Conservation (phyloP, 2,888 invertebrate species). For the Philereme transversata region DNA sequence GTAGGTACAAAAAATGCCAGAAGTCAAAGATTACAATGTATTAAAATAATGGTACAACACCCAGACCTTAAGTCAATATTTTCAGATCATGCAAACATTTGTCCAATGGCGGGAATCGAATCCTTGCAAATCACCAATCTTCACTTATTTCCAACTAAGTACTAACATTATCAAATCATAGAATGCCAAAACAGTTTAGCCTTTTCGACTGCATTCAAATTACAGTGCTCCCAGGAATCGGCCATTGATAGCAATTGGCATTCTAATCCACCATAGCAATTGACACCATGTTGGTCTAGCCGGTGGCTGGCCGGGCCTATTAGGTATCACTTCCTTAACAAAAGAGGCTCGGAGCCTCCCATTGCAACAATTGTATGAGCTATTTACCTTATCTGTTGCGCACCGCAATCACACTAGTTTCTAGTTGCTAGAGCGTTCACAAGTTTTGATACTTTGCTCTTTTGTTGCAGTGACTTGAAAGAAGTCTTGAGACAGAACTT, state of each 20-base stretch:
- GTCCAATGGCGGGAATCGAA: no score
- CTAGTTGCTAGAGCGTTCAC: slow-evolving; percentile 46
- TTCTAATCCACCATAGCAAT: slow-evolving; percentile 57
- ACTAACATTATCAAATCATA: slow-evolving; percentile 28
- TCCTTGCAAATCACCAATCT: neutral
- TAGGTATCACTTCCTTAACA: slow-evolving; percentile 79
- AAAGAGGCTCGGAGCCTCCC: slow-evolving; percentile 75
- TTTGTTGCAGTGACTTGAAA: no score
- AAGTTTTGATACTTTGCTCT: slow-evolving; percentile 51
- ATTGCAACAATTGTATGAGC: slow-evolving; percentile 83
- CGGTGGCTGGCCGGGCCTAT: slow-evolving; percentile 71
- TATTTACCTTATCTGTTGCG: slow-evolving; percentile 82
- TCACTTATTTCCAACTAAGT: slow-evolving; percentile 5
- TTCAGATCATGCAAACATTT: no score
- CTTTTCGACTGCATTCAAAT: slow-evolving; percentile 62
- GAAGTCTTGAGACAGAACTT: neutral
- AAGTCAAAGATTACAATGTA: no score
- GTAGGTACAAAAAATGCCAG: no score
- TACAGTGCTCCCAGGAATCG: slow-evolving; percentile 52
- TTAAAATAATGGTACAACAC: no score
- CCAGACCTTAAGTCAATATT: no score
- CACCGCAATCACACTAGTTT: slow-evolving; percentile 75
- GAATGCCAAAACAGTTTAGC: slow-evolving; percentile 52
- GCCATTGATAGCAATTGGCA: slow-evolving; percentile 46
- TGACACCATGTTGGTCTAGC: slow-evolving; percentile 79